Percentiles rank a stretch among this genome's conserved stretches.
phyloP scores from a whole-genome alignment of 2,888 invertebrate genomes.

The Chironomus tentans region DNA sequence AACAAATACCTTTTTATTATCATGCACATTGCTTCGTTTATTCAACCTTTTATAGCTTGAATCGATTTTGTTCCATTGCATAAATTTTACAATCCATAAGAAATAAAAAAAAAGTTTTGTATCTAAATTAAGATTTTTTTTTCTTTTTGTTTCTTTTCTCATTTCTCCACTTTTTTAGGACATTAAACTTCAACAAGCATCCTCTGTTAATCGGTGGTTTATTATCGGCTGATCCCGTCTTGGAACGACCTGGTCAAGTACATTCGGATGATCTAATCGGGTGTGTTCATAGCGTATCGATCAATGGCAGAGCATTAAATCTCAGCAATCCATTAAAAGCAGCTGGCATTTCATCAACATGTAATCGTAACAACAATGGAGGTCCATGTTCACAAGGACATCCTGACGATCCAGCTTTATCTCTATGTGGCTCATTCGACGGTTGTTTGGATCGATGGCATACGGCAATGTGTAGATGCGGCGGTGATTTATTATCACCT shows the following conservation, averaged over 20 bases:
- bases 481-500: conserved; percentile 60
- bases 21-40: not conserved
- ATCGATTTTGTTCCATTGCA: not conserved
- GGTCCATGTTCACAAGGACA: conserved; percentile 50
- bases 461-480: conserved; percentile 60
- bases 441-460: conserved; percentile 81
- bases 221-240: conserved; percentile 70
- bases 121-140: conserved; percentile 27
- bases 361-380: conserved; percentile 59
- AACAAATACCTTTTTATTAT: conserved; percentile 11
- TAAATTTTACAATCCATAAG: conserved; percentile 16
- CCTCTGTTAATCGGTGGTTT: conserved; percentile 80
- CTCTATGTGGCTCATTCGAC: conserved; percentile 53
- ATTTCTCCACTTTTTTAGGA: conserved; percentile 51
- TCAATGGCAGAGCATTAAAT: conserved; percentile 78
- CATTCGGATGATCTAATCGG: conserved; percentile 89
- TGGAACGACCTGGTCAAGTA: conserved; percentile 83
- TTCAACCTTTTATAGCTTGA: not conserved
- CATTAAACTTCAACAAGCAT: conserved; percentile 83
- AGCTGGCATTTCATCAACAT: conserved; percentile 64
- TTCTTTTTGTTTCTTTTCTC: conserved; percentile 31
- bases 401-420: conserved; percentile 37
- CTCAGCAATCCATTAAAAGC: conserved; percentile 66
- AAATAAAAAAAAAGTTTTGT: not conserved
- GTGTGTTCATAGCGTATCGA: conserved; percentile 81